phyloP scores from a whole-genome alignment of 2,888 invertebrate genomes.

The Apoda limacodes region DNA sequence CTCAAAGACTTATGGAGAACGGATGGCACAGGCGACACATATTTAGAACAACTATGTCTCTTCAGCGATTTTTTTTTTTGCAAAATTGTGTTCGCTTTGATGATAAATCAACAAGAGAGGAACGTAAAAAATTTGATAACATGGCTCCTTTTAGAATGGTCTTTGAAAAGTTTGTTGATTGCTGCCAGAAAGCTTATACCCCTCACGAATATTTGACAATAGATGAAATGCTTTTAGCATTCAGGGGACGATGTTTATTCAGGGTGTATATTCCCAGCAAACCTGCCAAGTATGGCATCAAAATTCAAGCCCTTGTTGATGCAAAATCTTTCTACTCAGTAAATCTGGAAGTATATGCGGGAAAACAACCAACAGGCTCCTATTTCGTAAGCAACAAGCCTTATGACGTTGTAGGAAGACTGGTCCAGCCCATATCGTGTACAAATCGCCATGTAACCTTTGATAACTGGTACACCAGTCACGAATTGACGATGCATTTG shows the following conservation, averaged over 20 bases:
- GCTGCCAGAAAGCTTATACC: conserved; percentile 8
- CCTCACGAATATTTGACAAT: conserved; percentile 9
- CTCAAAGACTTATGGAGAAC: conserved; percentile 19
- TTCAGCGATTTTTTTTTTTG: conserved; percentile 19
- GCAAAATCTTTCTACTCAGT: conserved; percentile 14
- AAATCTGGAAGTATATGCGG: conserved; percentile 19
- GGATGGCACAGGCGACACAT: conserved; percentile 23
- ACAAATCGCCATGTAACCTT: conserved; percentile 8
- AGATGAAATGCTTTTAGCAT: too few species aligned
- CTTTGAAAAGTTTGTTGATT: conserved; percentile 12
- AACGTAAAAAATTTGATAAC: conserved; percentile 17
- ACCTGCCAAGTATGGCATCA: conserved; percentile 19
- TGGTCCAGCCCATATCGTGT: conserved; percentile 11
- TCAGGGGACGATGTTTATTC: conserved; percentile 15
- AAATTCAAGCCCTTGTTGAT: conserved; percentile 18
- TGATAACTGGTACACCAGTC: conserved; percentile 11
- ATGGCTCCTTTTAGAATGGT: conserved; percentile 11
- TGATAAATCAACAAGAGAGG: conserved; percentile 16
- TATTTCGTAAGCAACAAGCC: conserved; percentile 11
- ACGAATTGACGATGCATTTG: conserved; percentile 7
- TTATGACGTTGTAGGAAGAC: conserved; percentile 11
- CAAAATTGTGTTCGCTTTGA: too few species aligned
- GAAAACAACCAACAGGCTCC: conserved; percentile 17
- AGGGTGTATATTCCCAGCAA: conserved; percentile 16
- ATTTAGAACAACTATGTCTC: conserved; percentile 20